Percentiles rank a stretch among this genome's conserved stretches.
Conservation (phyloP, 2,888 invertebrate species). For the Lasioglossum zephyrum region DNA sequence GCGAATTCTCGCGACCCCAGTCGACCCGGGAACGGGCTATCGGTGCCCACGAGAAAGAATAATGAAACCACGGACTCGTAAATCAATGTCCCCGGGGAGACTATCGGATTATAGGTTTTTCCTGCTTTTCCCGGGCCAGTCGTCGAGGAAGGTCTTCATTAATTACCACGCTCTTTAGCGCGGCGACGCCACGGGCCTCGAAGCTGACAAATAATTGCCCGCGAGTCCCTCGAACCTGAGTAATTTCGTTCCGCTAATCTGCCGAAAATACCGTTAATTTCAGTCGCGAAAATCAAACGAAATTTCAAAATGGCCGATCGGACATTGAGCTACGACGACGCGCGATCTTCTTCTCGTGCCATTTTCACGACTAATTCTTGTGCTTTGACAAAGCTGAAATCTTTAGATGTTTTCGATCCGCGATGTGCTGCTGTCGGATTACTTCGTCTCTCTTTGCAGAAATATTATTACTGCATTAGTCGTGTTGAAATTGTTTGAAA, state of each 20-base stretch:
- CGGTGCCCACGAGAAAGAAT: constrained; percentile 49
- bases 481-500: background rate
- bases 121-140: constrained; percentile 33
- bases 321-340: background rate
- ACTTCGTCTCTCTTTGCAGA: background rate
- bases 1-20: background rate
- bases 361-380: background rate
- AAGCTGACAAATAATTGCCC: constrained; percentile 28
- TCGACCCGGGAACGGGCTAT: constrained; percentile 9
- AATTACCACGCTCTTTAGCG: constrained; percentile 60
- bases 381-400: background rate
- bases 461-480: background rate
- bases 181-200: background rate
- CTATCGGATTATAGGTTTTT: constrained; percentile 65
- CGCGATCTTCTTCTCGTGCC: background rate
- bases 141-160: constrained; percentile 55
- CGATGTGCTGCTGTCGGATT: too few relatives aligned
- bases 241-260: background rate
- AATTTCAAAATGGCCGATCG: background rate
- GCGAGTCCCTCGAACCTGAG: background rate
- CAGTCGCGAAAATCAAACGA: background rate
- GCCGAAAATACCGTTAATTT: background rate
- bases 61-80: constrained; percentile 67
- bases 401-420: background rate
- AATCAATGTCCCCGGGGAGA: constrained; percentile 63